phyloP scores from a whole-genome alignment of 2,113 vertebrate species.

The Centropus unirufus region DNA sequence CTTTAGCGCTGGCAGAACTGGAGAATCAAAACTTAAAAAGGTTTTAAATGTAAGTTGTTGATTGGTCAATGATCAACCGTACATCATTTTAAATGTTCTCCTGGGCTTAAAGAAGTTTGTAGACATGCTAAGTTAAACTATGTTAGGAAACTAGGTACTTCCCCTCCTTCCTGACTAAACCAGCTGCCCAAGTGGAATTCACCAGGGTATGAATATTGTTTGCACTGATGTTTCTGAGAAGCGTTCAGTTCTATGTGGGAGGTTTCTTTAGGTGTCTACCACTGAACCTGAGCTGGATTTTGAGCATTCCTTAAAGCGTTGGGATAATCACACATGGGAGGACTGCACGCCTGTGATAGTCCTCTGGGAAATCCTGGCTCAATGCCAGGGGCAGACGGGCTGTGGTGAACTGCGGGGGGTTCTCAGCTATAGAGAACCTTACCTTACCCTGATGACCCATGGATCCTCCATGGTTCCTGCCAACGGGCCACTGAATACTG shows the following conservation, averaged over 20 bases:
- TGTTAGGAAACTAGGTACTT: background rate
- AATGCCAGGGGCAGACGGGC: rapidly evolving
- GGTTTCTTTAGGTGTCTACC: background rate
- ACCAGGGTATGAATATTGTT: background rate
- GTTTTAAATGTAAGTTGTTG: background rate
- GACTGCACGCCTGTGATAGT: background rate
- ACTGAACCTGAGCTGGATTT: background rate
- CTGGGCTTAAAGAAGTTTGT: background rate
- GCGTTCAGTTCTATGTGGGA: background rate
- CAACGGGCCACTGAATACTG: background rate
- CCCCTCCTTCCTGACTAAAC: background rate
- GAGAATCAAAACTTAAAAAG: background rate
- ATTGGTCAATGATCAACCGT: background rate
- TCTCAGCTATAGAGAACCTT: background rate
- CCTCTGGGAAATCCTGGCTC: background rate
- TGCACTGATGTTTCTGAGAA: background rate
- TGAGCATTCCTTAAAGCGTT: background rate
- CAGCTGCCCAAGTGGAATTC: background rate
- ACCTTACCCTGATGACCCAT: background rate
- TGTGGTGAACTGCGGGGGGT: background rate
- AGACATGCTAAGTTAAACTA: background rate
- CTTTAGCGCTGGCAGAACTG: background rate
- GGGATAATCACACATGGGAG: background rate
- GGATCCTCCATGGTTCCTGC: background rate
- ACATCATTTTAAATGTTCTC: background rate